Conservation (phyloP, 2,113 vertebrate species). For the Amphiprion percula region DNA sequence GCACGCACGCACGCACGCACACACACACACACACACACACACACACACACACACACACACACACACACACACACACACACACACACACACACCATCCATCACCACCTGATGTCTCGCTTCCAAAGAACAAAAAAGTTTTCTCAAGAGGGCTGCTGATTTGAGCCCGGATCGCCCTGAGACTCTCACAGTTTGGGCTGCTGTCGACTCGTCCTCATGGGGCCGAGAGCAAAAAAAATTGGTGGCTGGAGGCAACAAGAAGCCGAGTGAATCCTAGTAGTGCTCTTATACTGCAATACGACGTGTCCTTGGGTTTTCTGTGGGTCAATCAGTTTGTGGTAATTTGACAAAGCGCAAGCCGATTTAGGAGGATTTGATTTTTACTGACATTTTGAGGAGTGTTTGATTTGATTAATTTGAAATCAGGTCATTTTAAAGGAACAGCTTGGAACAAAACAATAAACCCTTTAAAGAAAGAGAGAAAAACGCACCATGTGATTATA, state of each 20-base stretch:
- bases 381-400: not conserved
- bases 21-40: no score
- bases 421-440: not conserved
- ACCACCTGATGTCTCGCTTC: constrained; percentile 27
- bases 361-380: no score
- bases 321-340: constrained; percentile 7
- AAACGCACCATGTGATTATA: not conserved
- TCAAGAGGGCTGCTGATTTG: constrained; percentile 11
- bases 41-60: no score
- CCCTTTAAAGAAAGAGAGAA: no score
- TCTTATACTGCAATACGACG: not conserved
- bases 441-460: not conserved
- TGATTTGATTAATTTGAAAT: not conserved
- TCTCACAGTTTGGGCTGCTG: not conserved
- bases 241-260: no score
- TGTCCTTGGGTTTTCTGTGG: constrained; percentile 3
- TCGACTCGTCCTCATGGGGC: no score
- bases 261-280: not conserved
- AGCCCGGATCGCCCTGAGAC: constrained; percentile 29
- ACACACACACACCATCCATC: constrained; percentile 5
- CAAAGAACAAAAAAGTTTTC: constrained; percentile 7
- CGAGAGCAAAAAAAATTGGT: no score
- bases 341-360: not conserved
- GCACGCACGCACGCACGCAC: not conserved
- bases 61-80: no score